Evolutionary conservation across 2,888 invertebrate genomes (phyloP).

Genomic region (Pollenia labialis): DNA sequence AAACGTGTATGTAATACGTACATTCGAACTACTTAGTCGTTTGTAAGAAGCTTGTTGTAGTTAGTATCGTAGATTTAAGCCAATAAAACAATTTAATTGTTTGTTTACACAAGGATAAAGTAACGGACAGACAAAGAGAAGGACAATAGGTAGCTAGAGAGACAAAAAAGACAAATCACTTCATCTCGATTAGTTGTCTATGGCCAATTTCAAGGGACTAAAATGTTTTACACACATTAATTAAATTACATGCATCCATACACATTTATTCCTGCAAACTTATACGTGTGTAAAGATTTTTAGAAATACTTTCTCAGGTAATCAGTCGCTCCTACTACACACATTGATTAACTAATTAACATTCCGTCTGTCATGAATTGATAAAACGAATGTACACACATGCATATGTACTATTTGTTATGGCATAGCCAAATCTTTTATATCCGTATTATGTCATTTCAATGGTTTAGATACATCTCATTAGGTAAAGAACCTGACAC

Average conservation of each 20-base stretch:
- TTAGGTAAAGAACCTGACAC: conserved; percentile 55
- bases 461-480: conserved; percentile 49
- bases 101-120: conserved; percentile 63
- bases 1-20: conserved; percentile 26
- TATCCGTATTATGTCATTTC: conserved; percentile 20
- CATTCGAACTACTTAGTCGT: conserved; percentile 26
- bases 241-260: neutral
- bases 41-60: conserved; percentile 56
- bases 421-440: conserved; percentile 46
- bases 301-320: neutral
- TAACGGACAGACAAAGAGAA: conserved; percentile 7
- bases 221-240: conserved; percentile 14
- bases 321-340: neutral
- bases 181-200: conserved; percentile 63
- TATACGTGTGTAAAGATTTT: neutral
- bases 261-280: neutral
- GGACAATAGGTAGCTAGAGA: conserved; percentile 29
- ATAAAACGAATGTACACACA: neutral
- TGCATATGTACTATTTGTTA: neutral
- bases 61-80: conserved; percentile 54
- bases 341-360: conserved; percentile 41
- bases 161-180: conserved; percentile 60
- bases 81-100: conserved; percentile 72
- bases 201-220: conserved; percentile 50
- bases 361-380: conserved; percentile 33